Evolutionary conservation across 2,113 vertebrate species (phyloP).

Genomic region (Melanerpes aurifrons): DNA sequence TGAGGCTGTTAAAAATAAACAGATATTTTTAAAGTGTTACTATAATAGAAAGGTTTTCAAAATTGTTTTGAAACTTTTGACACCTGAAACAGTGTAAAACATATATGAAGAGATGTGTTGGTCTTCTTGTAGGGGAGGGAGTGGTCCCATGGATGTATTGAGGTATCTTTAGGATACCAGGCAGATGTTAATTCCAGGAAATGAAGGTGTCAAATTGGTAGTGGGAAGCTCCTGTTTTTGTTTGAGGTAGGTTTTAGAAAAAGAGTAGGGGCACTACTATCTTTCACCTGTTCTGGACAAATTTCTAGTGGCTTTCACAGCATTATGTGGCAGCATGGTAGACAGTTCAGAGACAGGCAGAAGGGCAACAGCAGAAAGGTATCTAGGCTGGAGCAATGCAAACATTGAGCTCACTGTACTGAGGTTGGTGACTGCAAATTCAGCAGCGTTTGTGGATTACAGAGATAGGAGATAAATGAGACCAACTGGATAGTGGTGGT

Average conservation of each 20-base stretch:
- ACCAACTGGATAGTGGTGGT: background rate
- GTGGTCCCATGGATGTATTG: fast-evolving
- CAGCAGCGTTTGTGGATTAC: background rate
- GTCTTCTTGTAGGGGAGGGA: background rate
- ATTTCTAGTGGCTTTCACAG: background rate
- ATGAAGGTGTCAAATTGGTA: fast-evolving
- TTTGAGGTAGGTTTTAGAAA: background rate
- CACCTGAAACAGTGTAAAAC: background rate
- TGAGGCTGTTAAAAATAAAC: background rate
- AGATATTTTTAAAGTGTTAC: background rate
- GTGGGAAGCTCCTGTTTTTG: background rate
- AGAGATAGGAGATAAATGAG: background rate
- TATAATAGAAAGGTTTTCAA: background rate
- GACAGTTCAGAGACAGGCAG: background rate
- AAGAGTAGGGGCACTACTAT: background rate
- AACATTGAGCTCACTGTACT: background rate
- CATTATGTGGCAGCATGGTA: fast-evolving
- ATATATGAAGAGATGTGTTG: background rate
- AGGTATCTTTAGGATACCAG: background rate
- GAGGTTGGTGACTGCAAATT: background rate
- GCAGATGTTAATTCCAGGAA: background rate
- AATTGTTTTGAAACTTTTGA: background rate
- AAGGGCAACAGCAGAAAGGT: background rate
- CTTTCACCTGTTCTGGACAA: background rate
- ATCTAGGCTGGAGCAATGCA: background rate